Percentiles rank a stretch among this genome's conserved stretches.
phyloP scores from a whole-genome alignment of 2,888 invertebrate species.

The Drosophila anomalipes region DNA sequence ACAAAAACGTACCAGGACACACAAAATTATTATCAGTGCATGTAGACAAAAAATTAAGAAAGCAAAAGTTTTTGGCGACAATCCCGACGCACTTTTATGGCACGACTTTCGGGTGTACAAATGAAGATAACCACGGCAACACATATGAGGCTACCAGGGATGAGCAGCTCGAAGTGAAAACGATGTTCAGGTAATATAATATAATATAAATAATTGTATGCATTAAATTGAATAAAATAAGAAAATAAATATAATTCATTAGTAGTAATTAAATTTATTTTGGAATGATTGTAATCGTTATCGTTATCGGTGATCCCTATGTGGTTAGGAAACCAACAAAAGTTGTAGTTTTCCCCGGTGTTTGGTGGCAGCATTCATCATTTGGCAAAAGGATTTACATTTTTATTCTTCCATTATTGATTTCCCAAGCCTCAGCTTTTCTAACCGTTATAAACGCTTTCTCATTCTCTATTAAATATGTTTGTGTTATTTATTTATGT shows the following conservation, averaged over 20 bases:
- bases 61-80: conserved; percentile 76
- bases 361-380: background rate
- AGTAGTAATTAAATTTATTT: background rate
- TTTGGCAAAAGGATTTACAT: background rate
- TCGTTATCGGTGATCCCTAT: background rate
- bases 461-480: background rate
- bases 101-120: conserved; percentile 59
- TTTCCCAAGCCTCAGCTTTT: background rate
- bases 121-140: conserved; percentile 61
- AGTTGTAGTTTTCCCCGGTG: background rate
- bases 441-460: no score
- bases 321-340: background rate
- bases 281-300: background rate
- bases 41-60: conserved; percentile 51
- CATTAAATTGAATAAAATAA: background rate
- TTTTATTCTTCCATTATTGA: background rate
- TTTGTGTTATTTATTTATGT: background rate
- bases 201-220: background rate
- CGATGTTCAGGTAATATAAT: background rate
- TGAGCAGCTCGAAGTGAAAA: conserved; percentile 17
- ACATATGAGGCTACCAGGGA: conserved; percentile 45
- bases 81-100: conserved; percentile 74
- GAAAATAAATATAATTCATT: background rate
- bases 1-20: conserved; percentile 9
- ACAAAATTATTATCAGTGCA: conserved; percentile 64